Evolutionary conservation across 1,140 invertebrate species (phyloP).

Genomic region (Atta colombica): DNA sequence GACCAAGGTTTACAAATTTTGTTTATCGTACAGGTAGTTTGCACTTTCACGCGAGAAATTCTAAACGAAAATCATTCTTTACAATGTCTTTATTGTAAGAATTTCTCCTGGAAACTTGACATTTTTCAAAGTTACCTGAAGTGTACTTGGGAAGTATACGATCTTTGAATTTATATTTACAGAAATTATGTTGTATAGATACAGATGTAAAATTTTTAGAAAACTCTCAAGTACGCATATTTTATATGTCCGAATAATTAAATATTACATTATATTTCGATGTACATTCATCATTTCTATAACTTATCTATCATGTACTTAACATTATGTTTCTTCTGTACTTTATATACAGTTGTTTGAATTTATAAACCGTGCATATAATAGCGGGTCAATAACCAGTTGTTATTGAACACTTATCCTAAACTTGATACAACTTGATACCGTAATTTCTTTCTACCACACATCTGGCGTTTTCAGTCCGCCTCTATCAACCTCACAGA

Average conservation of each 20-base stretch:
- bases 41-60: not conserved
- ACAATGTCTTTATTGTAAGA: not conserved
- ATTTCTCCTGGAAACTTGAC: not conserved
- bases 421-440: constrained; percentile 10
- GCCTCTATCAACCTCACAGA: not conserved
- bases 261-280: not conserved
- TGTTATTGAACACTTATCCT: constrained; percentile 44
- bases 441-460: constrained; percentile 29
- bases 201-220: not conserved
- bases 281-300: not conserved
- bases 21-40: not conserved
- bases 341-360: not conserved
- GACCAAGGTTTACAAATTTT: not conserved
- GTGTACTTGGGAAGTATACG: too few species aligned
- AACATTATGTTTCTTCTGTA: not conserved
- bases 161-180: not conserved
- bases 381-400: constrained; percentile 31
- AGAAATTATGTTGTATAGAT: not conserved
- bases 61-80: not conserved
- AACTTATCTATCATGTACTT: not conserved
- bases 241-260: not conserved
- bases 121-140: not conserved
- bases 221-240: not conserved
- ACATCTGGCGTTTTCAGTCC: not conserved
- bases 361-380: constrained; percentile 16